Evolutionary conservation across 2,888 invertebrate genomes (phyloP).

Genomic region (Microctonus brassicae): DNA sequence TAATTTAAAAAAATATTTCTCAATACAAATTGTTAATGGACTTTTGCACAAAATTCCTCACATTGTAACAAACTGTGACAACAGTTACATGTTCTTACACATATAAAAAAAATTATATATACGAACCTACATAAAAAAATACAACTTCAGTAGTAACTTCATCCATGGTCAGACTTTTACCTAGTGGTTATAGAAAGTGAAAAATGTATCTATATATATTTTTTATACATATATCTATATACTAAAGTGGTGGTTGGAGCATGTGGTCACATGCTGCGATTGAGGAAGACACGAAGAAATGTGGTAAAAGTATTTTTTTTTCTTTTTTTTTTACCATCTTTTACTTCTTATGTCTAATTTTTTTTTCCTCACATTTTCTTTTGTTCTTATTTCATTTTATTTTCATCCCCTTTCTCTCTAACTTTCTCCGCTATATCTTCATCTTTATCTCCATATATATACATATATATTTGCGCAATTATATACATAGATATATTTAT

Average conservation of each 20-base stretch:
- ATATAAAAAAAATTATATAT: background rate
- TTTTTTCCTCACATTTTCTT: background rate
- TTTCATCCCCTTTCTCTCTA: conserved; percentile 1
- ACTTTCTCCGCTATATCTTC: background rate
- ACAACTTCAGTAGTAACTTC: conserved; percentile 56
- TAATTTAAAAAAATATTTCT: background rate
- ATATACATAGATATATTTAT: background rate
- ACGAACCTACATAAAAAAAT: too few relatives aligned
- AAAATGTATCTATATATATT: conserved; percentile 55
- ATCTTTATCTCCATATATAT: conserved; percentile 5
- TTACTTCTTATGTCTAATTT: background rate
- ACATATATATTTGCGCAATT: background rate
- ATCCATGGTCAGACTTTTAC: conserved; percentile 44
- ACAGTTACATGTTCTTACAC: background rate
- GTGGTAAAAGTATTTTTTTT: conserved; percentile 24
- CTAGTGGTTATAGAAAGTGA: conserved; percentile 48
- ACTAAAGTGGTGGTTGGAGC: conserved; percentile 14
- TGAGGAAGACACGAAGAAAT: conserved; percentile 39
- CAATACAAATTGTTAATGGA: too few relatives aligned
- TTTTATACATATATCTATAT: background rate
- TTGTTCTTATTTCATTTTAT: background rate
- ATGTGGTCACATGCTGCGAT: conserved; percentile 37
- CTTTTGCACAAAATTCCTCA: too few relatives aligned
- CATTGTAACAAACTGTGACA: conserved; percentile 42
- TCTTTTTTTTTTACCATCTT: background rate